phyloP scores from a whole-genome alignment of 2,797 vertebrate genomes.

The Lagothrix lagotricha region DNA sequence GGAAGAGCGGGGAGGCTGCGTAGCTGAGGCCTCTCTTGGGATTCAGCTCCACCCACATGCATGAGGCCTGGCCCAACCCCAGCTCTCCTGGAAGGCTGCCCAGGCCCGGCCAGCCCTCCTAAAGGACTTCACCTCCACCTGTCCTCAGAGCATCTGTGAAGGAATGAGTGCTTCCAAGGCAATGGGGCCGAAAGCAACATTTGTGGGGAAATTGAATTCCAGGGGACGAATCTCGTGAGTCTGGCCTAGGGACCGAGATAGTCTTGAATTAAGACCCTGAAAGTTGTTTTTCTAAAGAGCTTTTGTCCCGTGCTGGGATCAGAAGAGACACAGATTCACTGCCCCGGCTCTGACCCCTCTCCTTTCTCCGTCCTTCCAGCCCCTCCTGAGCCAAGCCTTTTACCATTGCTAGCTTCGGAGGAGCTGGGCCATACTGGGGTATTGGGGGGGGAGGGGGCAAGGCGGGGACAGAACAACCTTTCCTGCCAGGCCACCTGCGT shows the following conservation, averaged over 20 bases:
- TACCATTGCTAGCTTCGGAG: background rate
- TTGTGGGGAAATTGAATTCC: background rate
- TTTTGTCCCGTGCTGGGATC: background rate
- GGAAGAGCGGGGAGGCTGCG: background rate
- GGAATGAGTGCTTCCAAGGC: background rate
- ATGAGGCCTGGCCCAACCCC: fast-evolving
- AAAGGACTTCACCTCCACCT: fast-evolving
- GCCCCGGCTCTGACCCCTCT: too few species aligned
- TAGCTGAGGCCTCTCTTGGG: too few species aligned
- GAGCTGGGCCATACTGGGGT: background rate
- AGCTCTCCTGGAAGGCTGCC: fast-evolving
- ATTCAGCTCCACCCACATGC: fast-evolving
- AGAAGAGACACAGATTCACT: background rate
- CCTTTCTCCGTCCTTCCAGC: background rate
- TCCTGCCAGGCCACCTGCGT: conserved; percentile 49
- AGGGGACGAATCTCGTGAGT: conserved; percentile 10
- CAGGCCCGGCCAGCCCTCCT: background rate
- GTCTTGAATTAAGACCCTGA: conserved; percentile 5
- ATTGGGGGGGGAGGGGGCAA: background rate
- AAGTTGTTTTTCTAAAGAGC: background rate
- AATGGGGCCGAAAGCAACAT: background rate
- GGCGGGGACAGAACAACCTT: background rate
- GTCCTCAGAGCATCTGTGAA: background rate
- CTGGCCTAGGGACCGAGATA: background rate
- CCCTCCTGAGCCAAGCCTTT: too few species aligned